A percentile compares a stretch with the other conserved stretches of the same genome.
Evolutionary conservation across 2,113 vertebrate species (phyloP).

Genomic region (Rhadina sibilatrix): DNA sequence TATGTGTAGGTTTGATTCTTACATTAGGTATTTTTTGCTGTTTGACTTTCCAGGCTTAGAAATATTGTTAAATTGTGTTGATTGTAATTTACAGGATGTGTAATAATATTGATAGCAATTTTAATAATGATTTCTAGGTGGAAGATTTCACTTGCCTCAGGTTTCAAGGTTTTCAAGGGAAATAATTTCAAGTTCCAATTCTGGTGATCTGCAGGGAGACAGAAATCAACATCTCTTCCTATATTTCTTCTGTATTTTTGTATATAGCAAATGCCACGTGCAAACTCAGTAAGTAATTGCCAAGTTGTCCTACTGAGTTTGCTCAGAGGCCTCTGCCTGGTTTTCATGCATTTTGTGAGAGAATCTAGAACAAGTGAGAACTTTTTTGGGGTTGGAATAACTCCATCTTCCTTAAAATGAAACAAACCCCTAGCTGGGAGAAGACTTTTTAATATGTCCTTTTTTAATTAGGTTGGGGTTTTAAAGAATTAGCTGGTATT

Average conservation of each 20-base stretch:
- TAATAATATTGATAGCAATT: not conserved
- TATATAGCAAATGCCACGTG: not conserved
- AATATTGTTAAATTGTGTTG: not conserved
- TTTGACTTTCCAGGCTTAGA: not conserved
- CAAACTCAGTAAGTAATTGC: not conserved
- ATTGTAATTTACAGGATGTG: not conserved
- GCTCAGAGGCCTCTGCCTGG: not conserved
- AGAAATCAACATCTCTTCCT: not conserved
- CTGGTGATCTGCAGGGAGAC: not conserved
- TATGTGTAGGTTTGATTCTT: not conserved
- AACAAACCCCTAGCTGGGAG: not conserved
- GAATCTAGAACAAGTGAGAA: not conserved
- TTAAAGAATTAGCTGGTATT: not conserved
- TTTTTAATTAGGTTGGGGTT: not conserved
- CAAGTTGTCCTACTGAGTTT: not conserved
- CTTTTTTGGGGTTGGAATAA: not conserved
- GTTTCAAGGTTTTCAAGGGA: not conserved
- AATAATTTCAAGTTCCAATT: not conserved
- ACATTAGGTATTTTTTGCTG: not conserved
- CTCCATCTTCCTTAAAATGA: not conserved
- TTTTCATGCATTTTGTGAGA: not conserved
- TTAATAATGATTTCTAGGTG: not conserved
- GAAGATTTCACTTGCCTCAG: not conserved
- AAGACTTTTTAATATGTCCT: not conserved
- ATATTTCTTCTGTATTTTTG: not conserved